Conservation (phyloP, 2,113 vertebrate species). For the Morone chrysops region DNA sequence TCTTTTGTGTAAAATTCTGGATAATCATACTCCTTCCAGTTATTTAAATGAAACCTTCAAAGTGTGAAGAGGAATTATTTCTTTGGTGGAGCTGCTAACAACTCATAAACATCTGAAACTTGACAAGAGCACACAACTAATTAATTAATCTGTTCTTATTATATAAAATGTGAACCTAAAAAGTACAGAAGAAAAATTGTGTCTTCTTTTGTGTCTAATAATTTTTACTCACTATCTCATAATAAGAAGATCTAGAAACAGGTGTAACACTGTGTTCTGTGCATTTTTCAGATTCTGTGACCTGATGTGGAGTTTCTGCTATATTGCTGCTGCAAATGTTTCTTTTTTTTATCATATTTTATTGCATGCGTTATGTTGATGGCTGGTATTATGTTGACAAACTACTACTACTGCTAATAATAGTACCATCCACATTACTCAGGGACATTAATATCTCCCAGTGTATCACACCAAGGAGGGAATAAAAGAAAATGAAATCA, state of each 20-base stretch:
- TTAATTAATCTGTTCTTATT: too few species aligned
- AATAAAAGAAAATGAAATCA: constrained; percentile 1
- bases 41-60: not conserved
- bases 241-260: not conserved
- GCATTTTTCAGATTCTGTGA: too few species aligned
- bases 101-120: not conserved
- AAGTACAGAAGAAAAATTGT: not conserved
- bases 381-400: not conserved
- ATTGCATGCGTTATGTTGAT: not conserved
- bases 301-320: not conserved
- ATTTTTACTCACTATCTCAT: not conserved
- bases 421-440: not conserved
- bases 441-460: not conserved
- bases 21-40: not conserved
- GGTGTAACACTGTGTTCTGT: not conserved
- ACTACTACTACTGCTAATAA: not conserved
- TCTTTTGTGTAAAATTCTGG: not conserved
- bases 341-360: not conserved
- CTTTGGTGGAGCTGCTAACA: not conserved
- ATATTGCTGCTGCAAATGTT: not conserved
- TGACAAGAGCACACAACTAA: not conserved
- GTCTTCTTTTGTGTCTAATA: not conserved
- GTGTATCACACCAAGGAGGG: constrained; percentile 8
- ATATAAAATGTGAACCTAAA: not conserved
- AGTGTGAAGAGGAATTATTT: not conserved